Evolutionary conservation across 1,140 invertebrate species (phyloP).

Genomic region (Diachasma alloeum): DNA sequence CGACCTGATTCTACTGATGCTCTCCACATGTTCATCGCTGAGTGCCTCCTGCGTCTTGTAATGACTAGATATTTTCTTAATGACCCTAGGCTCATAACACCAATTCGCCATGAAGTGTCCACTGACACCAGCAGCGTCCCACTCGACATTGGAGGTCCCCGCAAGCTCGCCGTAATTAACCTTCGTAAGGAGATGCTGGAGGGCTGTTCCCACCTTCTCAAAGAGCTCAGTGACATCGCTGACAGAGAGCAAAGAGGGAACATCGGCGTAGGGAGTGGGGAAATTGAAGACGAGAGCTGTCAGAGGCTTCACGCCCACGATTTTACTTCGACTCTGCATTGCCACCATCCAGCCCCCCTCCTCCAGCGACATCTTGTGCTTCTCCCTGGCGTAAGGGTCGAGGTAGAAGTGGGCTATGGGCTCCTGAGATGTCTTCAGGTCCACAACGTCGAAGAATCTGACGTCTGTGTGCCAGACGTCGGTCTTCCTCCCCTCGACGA

Average conservation of each 20-base stretch:
- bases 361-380: constrained; percentile 69
- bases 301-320: constrained; percentile 72
- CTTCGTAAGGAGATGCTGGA: constrained; percentile 84
- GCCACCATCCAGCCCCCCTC: constrained; percentile 73
- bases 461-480: constrained; percentile 88
- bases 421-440: constrained; percentile 69
- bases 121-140: constrained; percentile 86
- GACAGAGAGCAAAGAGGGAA: constrained; percentile 78
- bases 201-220: constrained; percentile 78
- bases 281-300: constrained; percentile 87
- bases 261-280: constrained; percentile 67
- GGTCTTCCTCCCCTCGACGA: constrained; percentile 71
- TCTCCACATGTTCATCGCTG: constrained; percentile 71
- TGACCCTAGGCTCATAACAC: constrained; percentile 75
- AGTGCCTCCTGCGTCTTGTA: constrained; percentile 77
- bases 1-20: constrained; percentile 70
- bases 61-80: constrained; percentile 78
- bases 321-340: constrained; percentile 73
- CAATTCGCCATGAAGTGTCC: constrained; percentile 84
- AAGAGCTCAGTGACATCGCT: constrained; percentile 81
- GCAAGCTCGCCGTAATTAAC: constrained; percentile 84
- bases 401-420: constrained; percentile 84
- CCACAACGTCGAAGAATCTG: constrained; percentile 82
- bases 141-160: constrained; percentile 87
- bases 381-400: constrained; percentile 78